These are phyloP conservation scores for Alligator sinensis DNA, from an alignment of 2,113 vertebrate species.

Conservation along the genomic window DNA sequence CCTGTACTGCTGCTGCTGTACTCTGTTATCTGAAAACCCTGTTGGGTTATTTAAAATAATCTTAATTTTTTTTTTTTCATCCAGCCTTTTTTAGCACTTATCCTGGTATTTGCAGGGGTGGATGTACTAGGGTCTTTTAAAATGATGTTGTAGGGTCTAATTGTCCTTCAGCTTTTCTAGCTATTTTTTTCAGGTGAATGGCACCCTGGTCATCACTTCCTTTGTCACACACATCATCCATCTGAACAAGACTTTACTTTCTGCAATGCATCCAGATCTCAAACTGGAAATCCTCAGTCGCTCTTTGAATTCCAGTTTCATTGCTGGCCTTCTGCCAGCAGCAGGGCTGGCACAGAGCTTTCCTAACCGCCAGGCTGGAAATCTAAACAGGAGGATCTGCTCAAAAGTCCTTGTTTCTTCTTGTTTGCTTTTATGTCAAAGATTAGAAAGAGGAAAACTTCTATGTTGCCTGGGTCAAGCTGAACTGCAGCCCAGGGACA, in stretches of 20 bases:
- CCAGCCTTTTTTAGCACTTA: too few species aligned
- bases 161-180: not conserved
- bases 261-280: not conserved
- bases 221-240: too few species aligned
- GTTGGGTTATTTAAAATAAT: too few species aligned
- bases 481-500: conserved; percentile 38
- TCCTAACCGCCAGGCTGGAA: not conserved
- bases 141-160: not conserved
- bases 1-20: too few species aligned
- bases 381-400: conserved; percentile 48
- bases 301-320: conserved; percentile 27
- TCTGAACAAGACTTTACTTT: not conserved
- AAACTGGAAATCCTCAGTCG: conserved; percentile 12
- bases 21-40: too few species aligned
- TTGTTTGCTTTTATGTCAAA: conserved; percentile 62
- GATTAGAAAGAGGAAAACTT: conserved; percentile 39
- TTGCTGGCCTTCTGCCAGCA: conserved; percentile 12
- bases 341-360: not conserved
- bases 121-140: not conserved
- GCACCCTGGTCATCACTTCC: too few species aligned
- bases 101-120: not conserved
- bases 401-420: conserved; percentile 44
- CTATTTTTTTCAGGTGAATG: conserved; percentile 8
- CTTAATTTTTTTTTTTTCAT: too few species aligned
- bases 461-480: conserved; percentile 34